phyloP scores from a whole-genome alignment of 2,797 vertebrate species.

The Rhadinocentrus ornatus region DNA sequence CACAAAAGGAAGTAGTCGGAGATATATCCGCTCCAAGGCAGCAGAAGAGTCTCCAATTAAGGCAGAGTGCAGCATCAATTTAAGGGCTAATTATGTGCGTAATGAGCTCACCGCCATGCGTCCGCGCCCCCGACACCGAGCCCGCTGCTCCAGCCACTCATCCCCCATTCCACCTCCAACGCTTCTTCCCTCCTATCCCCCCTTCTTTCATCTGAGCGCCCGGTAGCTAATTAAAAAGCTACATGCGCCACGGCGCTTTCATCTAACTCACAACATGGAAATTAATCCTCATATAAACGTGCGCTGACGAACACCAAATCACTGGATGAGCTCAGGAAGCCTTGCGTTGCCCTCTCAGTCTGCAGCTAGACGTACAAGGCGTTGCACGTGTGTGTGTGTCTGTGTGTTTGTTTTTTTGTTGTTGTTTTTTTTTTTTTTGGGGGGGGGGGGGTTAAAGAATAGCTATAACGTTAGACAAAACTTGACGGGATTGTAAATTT shows the following conservation, averaged over 20 bases:
- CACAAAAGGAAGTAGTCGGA: constrained; percentile 14
- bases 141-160: constrained; percentile 70
- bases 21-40: constrained; percentile 89
- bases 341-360: constrained; percentile 10
- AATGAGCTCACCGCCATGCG: constrained; percentile 94
- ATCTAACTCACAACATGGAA: constrained; percentile 96
- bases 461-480: constrained; percentile 27
- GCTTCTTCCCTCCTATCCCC: constrained; percentile 48
- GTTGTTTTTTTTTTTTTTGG: too few species aligned
- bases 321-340: constrained; percentile 31
- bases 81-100: constrained; percentile 97
- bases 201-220: constrained; percentile 89
- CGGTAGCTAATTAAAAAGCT: constrained; percentile 97
- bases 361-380: constrained; percentile 17
- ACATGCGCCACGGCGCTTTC: constrained; percentile 92
- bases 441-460: neutral
- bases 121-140: constrained; percentile 92
- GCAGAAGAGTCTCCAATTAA: constrained; percentile 95
- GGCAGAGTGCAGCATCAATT: constrained; percentile 96
- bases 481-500: neutral
- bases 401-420: too few species aligned
- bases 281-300: constrained; percentile 97
- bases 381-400: constrained; percentile 13
- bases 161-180: constrained; percentile 15
- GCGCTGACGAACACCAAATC: constrained; percentile 84